These are phyloP conservation scores for Chloroceryle amazona DNA, from an alignment of 2,797 vertebrate genomes.

Conservation along the genomic window DNA sequence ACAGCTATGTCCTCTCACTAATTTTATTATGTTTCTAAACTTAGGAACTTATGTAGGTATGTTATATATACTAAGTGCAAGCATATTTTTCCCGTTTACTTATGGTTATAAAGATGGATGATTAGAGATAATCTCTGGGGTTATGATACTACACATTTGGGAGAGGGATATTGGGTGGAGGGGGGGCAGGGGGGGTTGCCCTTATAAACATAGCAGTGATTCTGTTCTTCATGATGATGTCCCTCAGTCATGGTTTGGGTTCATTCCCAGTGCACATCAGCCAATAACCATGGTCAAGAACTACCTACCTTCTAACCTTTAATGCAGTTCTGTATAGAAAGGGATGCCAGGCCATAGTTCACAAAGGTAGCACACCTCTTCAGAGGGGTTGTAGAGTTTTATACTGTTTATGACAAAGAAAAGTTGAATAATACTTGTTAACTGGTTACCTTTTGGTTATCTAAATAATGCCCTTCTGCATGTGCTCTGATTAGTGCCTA, in stretches of 20 bases:
- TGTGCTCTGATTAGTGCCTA: not conserved
- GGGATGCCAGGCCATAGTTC: not conserved
- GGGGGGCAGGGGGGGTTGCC: no score
- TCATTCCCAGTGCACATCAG: not conserved
- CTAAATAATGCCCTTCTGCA: not conserved
- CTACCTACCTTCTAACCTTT: not conserved
- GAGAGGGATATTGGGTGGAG: not conserved
- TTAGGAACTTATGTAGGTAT: not conserved
- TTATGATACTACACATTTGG: not conserved
- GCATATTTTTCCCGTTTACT: not conserved
- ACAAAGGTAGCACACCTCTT: not conserved
- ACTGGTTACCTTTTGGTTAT: not conserved
- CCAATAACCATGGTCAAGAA: not conserved
- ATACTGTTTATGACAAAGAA: not conserved
- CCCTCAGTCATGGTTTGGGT: not conserved
- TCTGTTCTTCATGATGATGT: not conserved
- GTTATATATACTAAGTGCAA: not conserved
- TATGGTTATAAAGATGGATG: not conserved
- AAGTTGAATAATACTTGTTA: not conserved
- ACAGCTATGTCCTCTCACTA: not conserved
- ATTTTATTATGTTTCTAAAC: not conserved
- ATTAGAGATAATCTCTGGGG: not conserved
- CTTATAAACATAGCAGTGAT: not conserved
- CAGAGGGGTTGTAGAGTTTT: not conserved
- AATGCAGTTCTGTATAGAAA: not conserved